These are phyloP conservation scores for Strigops habroptila DNA, from an alignment of 2,113 vertebrate species.

Conservation along the genomic window DNA sequence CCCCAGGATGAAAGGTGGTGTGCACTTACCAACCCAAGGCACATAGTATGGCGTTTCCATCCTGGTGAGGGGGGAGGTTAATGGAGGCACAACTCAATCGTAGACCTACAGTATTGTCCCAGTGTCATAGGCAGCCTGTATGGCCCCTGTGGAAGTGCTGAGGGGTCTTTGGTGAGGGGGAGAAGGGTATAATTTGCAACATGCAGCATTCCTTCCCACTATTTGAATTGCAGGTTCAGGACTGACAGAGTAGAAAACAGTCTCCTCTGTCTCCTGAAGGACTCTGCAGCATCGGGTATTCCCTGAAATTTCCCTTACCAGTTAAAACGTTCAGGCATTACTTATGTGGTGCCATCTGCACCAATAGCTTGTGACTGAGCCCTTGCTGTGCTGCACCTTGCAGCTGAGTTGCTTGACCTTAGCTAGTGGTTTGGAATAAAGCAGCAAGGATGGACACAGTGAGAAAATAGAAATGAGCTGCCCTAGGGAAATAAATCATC, in stretches of 20 bases:
- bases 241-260: not conserved
- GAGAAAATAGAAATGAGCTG: conserved; percentile 18
- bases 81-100: not conserved
- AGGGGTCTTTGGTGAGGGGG: not conserved
- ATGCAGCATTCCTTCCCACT: not conserved
- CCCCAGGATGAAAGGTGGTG: not conserved
- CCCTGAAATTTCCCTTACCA: conserved; percentile 10
- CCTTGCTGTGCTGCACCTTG: not conserved
- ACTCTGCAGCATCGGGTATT: not conserved
- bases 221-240: not conserved
- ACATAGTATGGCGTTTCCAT: not conserved
- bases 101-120: not conserved
- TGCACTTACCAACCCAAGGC: fast-evolving
- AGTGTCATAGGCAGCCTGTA: fast-evolving
- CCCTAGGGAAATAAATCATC: conserved; percentile 3
- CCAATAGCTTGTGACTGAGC: conserved; percentile 14
- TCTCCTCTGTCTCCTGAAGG: conserved; percentile 5
- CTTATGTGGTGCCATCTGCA: not conserved
- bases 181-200: not conserved
- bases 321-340: not conserved
- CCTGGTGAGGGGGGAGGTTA: not conserved
- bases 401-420: conserved; percentile 10
- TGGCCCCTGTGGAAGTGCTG: fast-evolving
- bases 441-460: not conserved
- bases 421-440: not conserved